These are phyloP conservation scores for Uria aalge DNA, from an alignment of 2,113 vertebrate genomes.

Conservation along the genomic window DNA sequence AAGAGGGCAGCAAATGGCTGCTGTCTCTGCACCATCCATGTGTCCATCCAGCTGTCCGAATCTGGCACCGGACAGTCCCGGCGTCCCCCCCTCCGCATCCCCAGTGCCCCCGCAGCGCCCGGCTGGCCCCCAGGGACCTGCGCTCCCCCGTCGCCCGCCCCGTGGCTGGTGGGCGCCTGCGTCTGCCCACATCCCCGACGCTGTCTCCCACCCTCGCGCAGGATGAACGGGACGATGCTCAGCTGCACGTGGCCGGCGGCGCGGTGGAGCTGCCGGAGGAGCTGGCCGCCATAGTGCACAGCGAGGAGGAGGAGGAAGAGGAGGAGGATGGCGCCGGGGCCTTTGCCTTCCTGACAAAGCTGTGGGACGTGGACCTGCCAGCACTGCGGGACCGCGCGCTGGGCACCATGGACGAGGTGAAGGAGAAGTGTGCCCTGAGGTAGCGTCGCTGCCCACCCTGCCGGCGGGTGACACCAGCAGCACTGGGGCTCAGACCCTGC, in stretches of 20 bases:
- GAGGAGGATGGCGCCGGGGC: constrained; percentile 44
- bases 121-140: too few species aligned
- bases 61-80: background rate
- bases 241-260: constrained; percentile 69
- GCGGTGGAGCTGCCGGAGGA: constrained; percentile 73
- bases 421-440: constrained; percentile 65
- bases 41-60: accelerated
- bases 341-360: constrained; percentile 57
- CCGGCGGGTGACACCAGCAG: accelerated
- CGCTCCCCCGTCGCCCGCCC: accelerated
- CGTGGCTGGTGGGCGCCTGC: accelerated
- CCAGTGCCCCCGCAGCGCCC: accelerated
- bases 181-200: background rate
- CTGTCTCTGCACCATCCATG: background rate
- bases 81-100: background rate
- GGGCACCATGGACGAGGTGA: background rate
- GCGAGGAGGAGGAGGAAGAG: constrained; percentile 66
- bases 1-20: constrained; percentile 49
- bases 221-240: constrained; percentile 74
- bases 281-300: constrained; percentile 69
- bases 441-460: background rate
- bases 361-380: constrained; percentile 71
- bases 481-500: background rate
- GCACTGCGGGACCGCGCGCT: constrained; percentile 65
- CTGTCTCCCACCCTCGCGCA: background rate